Evolutionary conservation across 2,113 vertebrate species (phyloP).

Genomic region (Orycteropus afer): DNA sequence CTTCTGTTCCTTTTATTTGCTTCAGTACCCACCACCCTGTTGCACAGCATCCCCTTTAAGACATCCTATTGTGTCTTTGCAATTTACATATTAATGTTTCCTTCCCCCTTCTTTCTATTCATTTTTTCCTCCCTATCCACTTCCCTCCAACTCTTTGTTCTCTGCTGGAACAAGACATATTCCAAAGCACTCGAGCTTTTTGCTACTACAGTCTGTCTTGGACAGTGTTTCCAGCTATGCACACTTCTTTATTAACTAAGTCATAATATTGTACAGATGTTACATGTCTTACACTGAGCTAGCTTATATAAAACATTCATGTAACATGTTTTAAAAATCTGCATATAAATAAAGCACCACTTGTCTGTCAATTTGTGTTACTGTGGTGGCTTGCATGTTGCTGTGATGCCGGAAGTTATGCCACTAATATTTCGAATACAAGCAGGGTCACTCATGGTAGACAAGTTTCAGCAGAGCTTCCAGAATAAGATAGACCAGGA

Average conservation of each 20-base stretch:
- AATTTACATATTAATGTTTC: neutral
- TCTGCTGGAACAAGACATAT: neutral
- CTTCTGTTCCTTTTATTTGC: neutral
- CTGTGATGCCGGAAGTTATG: no score
- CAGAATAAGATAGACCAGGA: no score
- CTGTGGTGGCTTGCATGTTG: no score
- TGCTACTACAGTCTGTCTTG: neutral
- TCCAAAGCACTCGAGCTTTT: no score
- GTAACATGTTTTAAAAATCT: neutral
- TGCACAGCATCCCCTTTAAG: neutral
- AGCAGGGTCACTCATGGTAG: no score
- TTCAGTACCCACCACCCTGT: neutral
- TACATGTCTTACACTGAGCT: neutral
- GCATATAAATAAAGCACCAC: no score
- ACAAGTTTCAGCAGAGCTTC: no score
- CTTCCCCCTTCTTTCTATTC: neutral
- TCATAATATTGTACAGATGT: neutral
- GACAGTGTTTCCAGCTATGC: neutral
- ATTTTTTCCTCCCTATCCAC: neutral
- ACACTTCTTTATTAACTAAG: neutral
- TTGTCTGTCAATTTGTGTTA: no score
- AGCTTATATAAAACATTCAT: neutral
- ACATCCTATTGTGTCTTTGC: neutral
- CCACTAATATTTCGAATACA: no score
- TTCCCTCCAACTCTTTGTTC: neutral